Base-by-base conservation (phyloP, 2,888 invertebrate species). In the Apotomis turbidana region DNA sequence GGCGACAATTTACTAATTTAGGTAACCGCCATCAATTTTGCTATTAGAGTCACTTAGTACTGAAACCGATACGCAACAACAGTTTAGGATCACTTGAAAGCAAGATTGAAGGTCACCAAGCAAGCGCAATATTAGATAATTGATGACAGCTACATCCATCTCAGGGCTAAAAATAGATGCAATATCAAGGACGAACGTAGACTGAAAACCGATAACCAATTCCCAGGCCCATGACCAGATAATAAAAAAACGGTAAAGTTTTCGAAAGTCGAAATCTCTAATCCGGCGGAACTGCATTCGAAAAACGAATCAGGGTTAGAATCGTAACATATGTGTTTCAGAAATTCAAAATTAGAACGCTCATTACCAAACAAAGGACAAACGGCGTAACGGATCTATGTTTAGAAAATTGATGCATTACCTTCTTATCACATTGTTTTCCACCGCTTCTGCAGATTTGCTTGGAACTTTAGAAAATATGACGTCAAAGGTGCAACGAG, bases 401-500 rank as follows among this genome's bases (percentile, higher is more conserved):
- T 49, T 46, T 15, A 27, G 51, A 54, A 54, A 63, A 44, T 55
- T 4, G 38, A 49, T n/a, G 5, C 27, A 4, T 64, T 73, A 73
- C 73, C 73, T 73, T 69, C 52, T 51, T 49, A 69, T 73, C 62
- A 73, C 73, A 73, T 73, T 49, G 54, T 70, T 64, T 67, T 58
- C 15, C 41, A 38, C 38, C 67, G 55, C 5, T 27, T 41, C 54
- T 70, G 73, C 15, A 66, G 72, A 67, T 60, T 49, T 68, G 36
- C 58, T 70, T 71, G 41, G 41, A 54, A 62, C 54, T 59, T 70
- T 68, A 67, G 55, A 57, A 55, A 57, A 57, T 69, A 70, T 71
- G 89, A 90, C 90, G 90, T 90, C 89, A 85, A 83, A 59, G 58
- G 68, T 68, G 52, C 52, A 60, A 59, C 63, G 69, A 59, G 58